Evolutionary conservation across 2,113 vertebrate species (phyloP).

Genomic region (Ciconia stormi): DNA sequence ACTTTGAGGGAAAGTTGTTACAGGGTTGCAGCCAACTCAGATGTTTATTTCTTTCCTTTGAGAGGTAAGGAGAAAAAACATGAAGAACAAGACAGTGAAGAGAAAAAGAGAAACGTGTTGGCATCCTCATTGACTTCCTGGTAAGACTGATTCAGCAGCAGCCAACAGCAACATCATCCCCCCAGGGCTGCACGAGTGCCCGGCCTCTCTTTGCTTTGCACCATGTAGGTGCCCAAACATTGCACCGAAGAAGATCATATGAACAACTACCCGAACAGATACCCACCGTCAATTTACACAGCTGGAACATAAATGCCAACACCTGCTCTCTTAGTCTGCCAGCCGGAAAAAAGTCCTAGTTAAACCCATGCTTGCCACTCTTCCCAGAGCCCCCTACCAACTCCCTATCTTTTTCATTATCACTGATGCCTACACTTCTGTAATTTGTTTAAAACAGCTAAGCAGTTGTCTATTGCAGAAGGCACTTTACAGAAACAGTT

Average conservation of each 20-base stretch:
- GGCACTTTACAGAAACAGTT: neutral
- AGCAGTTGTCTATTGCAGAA: neutral
- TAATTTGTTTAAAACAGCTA: neutral
- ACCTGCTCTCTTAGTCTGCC: neutral
- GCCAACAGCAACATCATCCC: neutral
- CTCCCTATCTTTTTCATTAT: neutral
- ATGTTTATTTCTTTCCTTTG: slow-evolving; percentile 5
- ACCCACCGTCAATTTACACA: neutral
- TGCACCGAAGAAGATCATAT: neutral
- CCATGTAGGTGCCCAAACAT: neutral
- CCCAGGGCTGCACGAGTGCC: neutral
- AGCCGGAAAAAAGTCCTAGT: neutral
- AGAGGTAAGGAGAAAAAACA: neutral
- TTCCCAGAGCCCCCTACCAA: neutral
- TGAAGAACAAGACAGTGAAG: neutral
- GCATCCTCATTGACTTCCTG: neutral
- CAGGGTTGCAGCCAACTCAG: slow-evolving; percentile 3
- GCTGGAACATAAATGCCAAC: neutral
- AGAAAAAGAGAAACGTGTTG: neutral
- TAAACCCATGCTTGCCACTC: fast-evolving
- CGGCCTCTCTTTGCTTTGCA: neutral
- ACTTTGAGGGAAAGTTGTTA: slow-evolving; percentile 13
- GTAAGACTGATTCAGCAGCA: neutral
- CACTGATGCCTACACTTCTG: neutral
- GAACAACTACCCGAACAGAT: neutral